Percentiles rank a stretch among this genome's conserved stretches.
phyloP scores from a whole-genome alignment of 2,113 vertebrate species.

The Podocnemis expansa region DNA sequence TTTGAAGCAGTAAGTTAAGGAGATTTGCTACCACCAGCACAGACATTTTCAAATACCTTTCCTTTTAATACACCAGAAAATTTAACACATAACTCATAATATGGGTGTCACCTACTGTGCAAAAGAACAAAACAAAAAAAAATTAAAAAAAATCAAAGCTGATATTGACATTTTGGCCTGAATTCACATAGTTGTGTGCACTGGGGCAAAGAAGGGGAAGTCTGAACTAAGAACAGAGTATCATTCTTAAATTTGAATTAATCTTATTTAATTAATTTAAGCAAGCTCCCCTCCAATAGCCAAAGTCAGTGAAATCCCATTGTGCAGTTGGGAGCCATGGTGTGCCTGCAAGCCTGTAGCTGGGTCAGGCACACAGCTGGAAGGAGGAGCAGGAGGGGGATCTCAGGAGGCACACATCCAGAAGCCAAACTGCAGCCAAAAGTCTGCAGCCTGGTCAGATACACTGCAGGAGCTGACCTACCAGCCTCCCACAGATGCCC shows the following conservation, averaged over 20 bases:
- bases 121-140: not conserved
- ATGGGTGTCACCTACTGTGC: not conserved
- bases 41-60: not conserved
- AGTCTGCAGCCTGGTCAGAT: too few species aligned
- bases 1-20: not conserved
- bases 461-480: too few species aligned
- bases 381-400: too few species aligned
- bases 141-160: not conserved
- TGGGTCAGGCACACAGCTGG: too few species aligned
- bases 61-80: not conserved
- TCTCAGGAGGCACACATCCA: too few species aligned
- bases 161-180: not conserved
- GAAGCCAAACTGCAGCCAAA: too few species aligned
- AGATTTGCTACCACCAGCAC: not conserved
- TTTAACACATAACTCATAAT: not conserved
- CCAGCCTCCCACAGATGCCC: too few species aligned
- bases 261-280: not conserved
- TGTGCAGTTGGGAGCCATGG: too few species aligned
- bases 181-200: not conserved
- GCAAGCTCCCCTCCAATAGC: not conserved
- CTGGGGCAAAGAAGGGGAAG: not conserved
- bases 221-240: not conserved
- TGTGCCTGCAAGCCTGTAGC: too few species aligned
- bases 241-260: not conserved
- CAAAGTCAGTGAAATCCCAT: not conserved